Evolutionary conservation across 2,888 invertebrate species (phyloP), one percentile per base, ranked within the genome.

Genomic region (Chloroclysta siterata): DNA sequence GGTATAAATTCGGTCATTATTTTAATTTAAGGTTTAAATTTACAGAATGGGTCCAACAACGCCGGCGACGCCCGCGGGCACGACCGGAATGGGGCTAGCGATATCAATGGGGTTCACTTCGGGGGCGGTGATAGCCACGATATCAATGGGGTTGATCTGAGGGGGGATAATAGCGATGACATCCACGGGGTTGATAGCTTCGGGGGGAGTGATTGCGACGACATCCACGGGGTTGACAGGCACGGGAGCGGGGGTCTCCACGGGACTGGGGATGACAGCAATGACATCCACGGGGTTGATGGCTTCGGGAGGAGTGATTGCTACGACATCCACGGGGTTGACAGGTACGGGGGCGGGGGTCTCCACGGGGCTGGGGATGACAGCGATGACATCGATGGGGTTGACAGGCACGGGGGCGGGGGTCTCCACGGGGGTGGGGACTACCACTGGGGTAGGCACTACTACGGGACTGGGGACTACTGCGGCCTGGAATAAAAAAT

Each of bases 41-140:
- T 56, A 69, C 53, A 71, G 39, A 15, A 71, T 46, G 29, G 68
- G 68, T 68, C 69, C 72, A 15, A 66, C 68, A 6, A 69, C 55
- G 8, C 59, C 53, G 41, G 66, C 63, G 44, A 63, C 71, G 6
- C 68, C 72, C 1, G 59, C 72, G 6, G 69, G 65, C 46, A 70
- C 68, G n/a, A 70, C 65, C 17, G 76, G 75, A 0, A 66, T 56
- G 47, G 73, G 33, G 47, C 61, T 66, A 4, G 71, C 44, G 28
- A 68, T 22, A 52, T 78, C 78, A 13, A 73, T 42, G 62, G 76
- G 74, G 71, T 75, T 76, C 13, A 69, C 39, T 48, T 74, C 72
- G 33, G 75, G 75, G 46, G 74, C 68, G 51, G 68, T 51, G 39
- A 75, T 60, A 51, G 73, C 71, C 13, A 73, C 67, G 5, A 75